These are phyloP conservation scores for Nannoperca australis DNA, from an alignment of 2,797 vertebrate species.

Conservation along the genomic window DNA sequence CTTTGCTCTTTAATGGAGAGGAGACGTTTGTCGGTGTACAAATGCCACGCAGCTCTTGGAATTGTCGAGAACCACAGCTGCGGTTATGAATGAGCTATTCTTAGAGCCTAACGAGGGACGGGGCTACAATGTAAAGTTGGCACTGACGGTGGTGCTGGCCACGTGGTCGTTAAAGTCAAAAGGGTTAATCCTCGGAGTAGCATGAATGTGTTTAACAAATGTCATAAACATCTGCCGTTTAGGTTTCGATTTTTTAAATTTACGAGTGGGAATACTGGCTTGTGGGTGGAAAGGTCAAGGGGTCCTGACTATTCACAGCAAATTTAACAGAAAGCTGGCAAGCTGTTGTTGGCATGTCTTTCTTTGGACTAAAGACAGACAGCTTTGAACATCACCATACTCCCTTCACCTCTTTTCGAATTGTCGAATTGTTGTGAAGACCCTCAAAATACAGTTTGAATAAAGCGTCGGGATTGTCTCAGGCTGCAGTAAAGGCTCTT, in stretches of 20 bases:
- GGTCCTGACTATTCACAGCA: neutral
- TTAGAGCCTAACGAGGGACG: neutral
- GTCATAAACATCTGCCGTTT: neutral
- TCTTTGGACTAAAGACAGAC: neutral
- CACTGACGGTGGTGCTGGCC: neutral
- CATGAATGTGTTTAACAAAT: neutral
- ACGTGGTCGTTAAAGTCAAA: neutral
- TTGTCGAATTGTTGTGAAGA: neutral
- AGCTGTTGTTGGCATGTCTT: neutral
- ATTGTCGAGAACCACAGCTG: neutral
- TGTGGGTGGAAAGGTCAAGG: neutral
- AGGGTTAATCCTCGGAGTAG: neutral
- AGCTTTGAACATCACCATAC: neutral
- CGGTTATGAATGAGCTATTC: neutral
- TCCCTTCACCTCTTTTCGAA: neutral
- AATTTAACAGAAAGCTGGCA: conserved; percentile 11
- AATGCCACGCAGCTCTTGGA: neutral
- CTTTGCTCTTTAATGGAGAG: neutral
- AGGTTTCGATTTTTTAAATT: neutral
- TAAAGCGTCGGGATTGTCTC: neutral
- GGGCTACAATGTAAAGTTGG: neutral
- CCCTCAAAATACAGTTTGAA: neutral
- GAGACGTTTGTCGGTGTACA: neutral
- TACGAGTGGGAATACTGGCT: neutral
- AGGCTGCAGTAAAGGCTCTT: neutral